Base-by-base conservation (phyloP, 2,113 vertebrate species). In the Galemys pyrenaicus region DNA sequence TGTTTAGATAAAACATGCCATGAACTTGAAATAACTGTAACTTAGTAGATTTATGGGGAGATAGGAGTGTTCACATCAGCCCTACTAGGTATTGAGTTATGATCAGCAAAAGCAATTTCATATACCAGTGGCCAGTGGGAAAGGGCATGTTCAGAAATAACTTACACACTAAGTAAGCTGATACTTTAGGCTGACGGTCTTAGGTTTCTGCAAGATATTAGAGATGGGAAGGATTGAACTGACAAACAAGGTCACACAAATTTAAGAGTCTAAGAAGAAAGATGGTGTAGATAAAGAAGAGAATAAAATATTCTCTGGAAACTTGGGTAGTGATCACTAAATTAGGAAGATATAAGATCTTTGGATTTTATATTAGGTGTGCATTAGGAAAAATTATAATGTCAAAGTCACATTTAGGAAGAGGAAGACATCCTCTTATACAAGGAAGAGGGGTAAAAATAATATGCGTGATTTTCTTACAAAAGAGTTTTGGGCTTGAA, bases 321-420 rank as follows among this genome's bases (percentile, higher is more conserved):
- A 79, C 2, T 51, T 80, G 6, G 6, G 20, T 35, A 84, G 9
- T 71, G 28, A 84, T 75, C 44, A 80, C 8, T 56, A 9, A 79
- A 30, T 20, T 37, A 89, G 16, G n/a, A 26, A 93, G 86, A 87
- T 26, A 13, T 80, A 92, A 32, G 26, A 32, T 7, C 15, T 92
- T 94, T 91, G 51, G 19, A 56, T 71, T 49, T 37, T 7, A 65
- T 68, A 16, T 9, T 74, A 67, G 22, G 62, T 82, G 6, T 6
- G 93, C 30, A 60, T 58, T 64, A 58, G 64, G 19, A 11, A 30
- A 85, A 88, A 94, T 83, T 82, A 44, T 11, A 75, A 84, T 37
- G 3, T 49, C 24, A 95, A 91, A 86, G 60, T 78, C 35, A 94
- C 65, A 85, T 39, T 67, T 82, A 85, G 85, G 64, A 70, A n/a